Base-by-base conservation (phyloP, 2,113 vertebrate species). In the Dromas ardeola region DNA sequence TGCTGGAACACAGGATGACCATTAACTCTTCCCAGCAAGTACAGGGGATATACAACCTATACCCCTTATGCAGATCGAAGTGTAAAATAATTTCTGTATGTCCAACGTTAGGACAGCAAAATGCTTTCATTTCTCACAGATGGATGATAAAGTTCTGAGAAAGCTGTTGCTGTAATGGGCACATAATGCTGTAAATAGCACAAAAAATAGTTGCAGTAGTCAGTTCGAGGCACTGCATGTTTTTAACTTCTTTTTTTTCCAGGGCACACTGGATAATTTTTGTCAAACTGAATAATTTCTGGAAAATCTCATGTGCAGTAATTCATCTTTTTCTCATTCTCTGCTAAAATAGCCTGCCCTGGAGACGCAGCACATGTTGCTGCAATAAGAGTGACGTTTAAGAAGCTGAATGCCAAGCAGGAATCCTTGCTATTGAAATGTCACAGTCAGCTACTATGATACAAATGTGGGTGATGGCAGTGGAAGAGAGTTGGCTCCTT, bases 341-440 rank as follows among this genome's bases (percentile, higher is more conserved):
- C 69, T 49, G 65, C 50, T 88, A 93, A 86, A 96, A 93, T 19
- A 86, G 36, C 72, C 69, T 86, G 83, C 42, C 76, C 72, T 11
- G 34, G 52, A 71, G 79, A 38, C 81, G 40, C 56, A 74, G 52
- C 38, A 74, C 88, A 72, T 66, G 7, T 67, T 92, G 59, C 82
- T 92, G 70, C 77, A 92, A 18, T 67, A 76, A 87, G 47, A 83
- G 40, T 70, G 72, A 52, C 1, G 47, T 59, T 90, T 70, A 49
- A 74, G 72, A 88, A 93, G 69, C 59, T 69, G 82, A 94, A 93
- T 70, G 76, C 65, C 55, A 81, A 92, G 62, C 23, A 90, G 79
- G 74, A 90, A 76, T 86, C 67, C 45, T 91, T 90, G 62, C 53
- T 95, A n/a, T 30, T 52, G 45, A 96, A 94, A 95, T 90, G 62